phyloP scores from a whole-genome alignment of 2,797 vertebrate genomes.

The Cirrhinus molitorella region DNA sequence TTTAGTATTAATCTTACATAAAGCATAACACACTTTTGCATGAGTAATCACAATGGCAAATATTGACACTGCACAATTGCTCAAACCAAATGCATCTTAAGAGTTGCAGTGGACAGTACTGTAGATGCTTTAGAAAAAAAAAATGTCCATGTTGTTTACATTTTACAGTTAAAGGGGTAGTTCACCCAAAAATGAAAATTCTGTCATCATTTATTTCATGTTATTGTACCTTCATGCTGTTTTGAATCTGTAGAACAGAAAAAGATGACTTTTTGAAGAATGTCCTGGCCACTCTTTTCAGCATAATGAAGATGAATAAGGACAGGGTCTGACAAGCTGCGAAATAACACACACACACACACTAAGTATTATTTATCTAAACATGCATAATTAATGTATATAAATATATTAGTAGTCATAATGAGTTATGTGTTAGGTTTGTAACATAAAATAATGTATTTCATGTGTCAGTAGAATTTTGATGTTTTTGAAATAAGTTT shows the following conservation, averaged over 20 bases:
- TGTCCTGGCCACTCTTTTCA: background rate
- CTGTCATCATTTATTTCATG: background rate
- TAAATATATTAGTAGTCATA: too few relatives aligned
- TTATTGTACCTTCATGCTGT: background rate
- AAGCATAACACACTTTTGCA: slow-evolving; percentile 74
- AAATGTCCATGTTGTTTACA: background rate
- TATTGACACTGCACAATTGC: slow-evolving; percentile 78
- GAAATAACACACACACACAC: background rate
- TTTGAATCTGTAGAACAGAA: background rate
- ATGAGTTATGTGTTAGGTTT: background rate
- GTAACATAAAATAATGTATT: background rate
- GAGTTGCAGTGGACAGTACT: background rate
- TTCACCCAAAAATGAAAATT: background rate
- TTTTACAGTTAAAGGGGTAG: background rate
- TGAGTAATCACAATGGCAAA: slow-evolving; percentile 78
- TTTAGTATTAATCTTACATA: slow-evolving; percentile 84
- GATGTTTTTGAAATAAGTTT: too few relatives aligned
- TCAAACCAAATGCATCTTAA: slow-evolving; percentile 36
- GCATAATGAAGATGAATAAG: background rate
- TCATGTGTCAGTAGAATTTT: background rate
- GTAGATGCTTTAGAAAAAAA: background rate
- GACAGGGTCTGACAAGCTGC: background rate
- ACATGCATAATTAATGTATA: too few relatives aligned
- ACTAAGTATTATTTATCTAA: background rate
- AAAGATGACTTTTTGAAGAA: background rate